Evolutionary conservation across 2,113 vertebrate genomes (phyloP), one percentile per base, ranked within the genome.

Genomic region (Tretioscincus oriximinensis): DNA sequence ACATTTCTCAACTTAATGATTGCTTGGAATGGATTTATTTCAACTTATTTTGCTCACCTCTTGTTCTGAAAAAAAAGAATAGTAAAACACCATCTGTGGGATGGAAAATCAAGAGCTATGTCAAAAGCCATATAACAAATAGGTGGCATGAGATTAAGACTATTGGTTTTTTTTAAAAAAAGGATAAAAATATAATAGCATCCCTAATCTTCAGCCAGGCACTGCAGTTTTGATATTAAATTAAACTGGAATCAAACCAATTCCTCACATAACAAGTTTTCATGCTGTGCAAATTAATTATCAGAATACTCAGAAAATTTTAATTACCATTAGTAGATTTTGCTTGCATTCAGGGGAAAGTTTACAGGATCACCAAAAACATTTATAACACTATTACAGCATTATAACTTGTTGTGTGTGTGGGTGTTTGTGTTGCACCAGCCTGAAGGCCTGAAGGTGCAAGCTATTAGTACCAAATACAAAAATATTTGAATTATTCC

Each of bases 1-100:
- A 78, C 83, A 76, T 77, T 41, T 9, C 2, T 22, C 67, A 77
- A 51, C 21, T 85, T 2, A 73, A 0, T 58, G 20, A 66, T 14
- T 78, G 28, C 18, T 51, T 73, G 67, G 41, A 73, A 14, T 45
- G 76, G 47, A 84, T 78, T 82, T 85, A 73, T 66, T 87, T 87
- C 29, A 35, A 8, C 9, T 51, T 35, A 4, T 82, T 81, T 77
- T 28, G 51, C 26, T 35, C 41, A 9, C 14, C 31, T 78, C 78
- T 65, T 85, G 41, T 61, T 35, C 58, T 77, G 67, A 20, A 24
- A 20, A 24, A 63, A 60, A 1, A 76, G 68, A 58, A 71, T 73
- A 24, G 61, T 49, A 85, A 83, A 76, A 73, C 51, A 76, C 51
- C 31, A n/a, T 77, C 45, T 16, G 22, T 82, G 69, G 3, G 82